phyloP scores from a whole-genome alignment of 2,797 vertebrate genomes.

The Stomatorhinus walkeri region DNA sequence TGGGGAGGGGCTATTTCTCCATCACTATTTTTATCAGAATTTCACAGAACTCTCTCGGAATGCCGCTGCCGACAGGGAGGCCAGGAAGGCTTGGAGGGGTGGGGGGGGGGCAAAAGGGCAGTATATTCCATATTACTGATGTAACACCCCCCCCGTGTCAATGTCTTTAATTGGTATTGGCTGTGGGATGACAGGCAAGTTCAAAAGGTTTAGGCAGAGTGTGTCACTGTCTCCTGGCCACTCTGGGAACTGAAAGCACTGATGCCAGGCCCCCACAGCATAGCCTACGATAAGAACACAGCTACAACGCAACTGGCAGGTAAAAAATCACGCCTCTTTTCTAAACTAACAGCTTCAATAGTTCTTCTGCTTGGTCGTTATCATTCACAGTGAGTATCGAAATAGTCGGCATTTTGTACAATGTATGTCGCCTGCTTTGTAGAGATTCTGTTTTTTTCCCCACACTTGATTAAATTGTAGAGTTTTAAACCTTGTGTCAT shows the following conservation, averaged over 20 bases:
- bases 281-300: background rate
- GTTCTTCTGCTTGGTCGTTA: background rate
- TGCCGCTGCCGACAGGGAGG: slow-evolving; percentile 45
- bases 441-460: background rate
- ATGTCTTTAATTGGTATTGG: slow-evolving; percentile 49
- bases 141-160: slow-evolving; percentile 41
- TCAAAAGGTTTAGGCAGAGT: slow-evolving; percentile 13
- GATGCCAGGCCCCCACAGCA: slow-evolving; percentile 16
- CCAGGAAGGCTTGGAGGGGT: slow-evolving; percentile 24
- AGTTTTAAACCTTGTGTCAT: background rate
- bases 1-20: slow-evolving; percentile 28
- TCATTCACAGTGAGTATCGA: background rate
- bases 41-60: slow-evolving; percentile 68
- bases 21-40: slow-evolving; percentile 81
- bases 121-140: slow-evolving; percentile 42
- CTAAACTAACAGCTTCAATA: background rate
- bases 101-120: slow-evolving; percentile 22
- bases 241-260: slow-evolving; percentile 15
- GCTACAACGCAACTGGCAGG: slow-evolving; percentile 24
- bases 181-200: slow-evolving; percentile 28
- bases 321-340: slow-evolving; percentile 26
- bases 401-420: background rate
- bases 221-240: slow-evolving; percentile 22
- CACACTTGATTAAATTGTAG: background rate
- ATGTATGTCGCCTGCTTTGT: background rate